A percentile compares a stretch with the other conserved stretches of the same genome.
These are phyloP conservation scores for Nymphalis polychloros DNA, from an alignment of 2,888 invertebrate genomes.

Conservation along the genomic window DNA sequence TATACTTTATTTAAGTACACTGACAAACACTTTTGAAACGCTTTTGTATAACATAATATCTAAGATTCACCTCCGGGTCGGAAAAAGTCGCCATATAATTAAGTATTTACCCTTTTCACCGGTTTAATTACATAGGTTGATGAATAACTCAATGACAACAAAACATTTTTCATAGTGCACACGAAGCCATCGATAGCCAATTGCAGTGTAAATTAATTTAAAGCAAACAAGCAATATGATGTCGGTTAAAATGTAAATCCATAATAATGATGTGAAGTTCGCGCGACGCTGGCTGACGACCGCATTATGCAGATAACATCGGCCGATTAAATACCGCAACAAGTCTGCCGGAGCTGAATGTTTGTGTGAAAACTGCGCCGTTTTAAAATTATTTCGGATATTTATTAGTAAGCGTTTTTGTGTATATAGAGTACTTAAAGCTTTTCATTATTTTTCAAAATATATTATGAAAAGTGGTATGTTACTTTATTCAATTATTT, in stretches of 20 bases:
- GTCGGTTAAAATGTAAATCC: slow-evolving; percentile 71
- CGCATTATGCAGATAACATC: slow-evolving; percentile 77
- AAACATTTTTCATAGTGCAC: slow-evolving; percentile 3
- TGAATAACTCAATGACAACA: slow-evolving; percentile 3
- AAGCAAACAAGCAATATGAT: slow-evolving; percentile 58
- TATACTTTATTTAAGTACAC: no score
- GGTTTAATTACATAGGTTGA: neutral
- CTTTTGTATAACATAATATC: no score
- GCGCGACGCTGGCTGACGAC: slow-evolving; percentile 58
- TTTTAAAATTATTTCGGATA: slow-evolving; percentile 26
- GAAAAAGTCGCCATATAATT: no score
- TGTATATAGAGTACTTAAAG: neutral
- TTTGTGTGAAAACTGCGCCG: slow-evolving; percentile 37
- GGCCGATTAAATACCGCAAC: slow-evolving; percentile 75
- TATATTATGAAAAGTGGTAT: no score
- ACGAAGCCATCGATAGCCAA: slow-evolving; percentile 38
- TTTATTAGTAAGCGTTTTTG: slow-evolving; percentile 15
- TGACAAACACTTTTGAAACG: no score
- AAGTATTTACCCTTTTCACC: no score
- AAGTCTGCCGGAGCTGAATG: slow-evolving; percentile 66
- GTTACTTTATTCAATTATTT: no score
- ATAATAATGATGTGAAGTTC: slow-evolving; percentile 68
- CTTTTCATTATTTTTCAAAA: neutral
- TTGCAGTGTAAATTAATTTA: slow-evolving; percentile 57
- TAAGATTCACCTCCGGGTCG: no score